Evolutionary conservation across 2,797 vertebrate species (phyloP).

Genomic region (Glyptemys insculpta): DNA sequence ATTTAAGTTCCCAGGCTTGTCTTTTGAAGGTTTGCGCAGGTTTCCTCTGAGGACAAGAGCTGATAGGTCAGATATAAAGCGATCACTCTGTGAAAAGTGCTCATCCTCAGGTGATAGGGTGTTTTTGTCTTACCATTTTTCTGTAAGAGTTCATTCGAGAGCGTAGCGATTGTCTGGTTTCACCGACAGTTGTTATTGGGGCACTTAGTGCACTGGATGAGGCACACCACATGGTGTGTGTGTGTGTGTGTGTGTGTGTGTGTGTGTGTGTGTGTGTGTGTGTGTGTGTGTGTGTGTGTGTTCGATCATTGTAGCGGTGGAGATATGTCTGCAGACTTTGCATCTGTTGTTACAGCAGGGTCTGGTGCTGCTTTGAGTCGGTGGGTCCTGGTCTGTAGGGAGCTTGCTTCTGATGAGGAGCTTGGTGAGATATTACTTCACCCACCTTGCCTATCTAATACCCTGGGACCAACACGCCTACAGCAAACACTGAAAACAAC

Average conservation of each 20-base stretch:
- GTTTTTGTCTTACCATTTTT: background rate
- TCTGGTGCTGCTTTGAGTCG: background rate
- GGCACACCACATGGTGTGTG: background rate
- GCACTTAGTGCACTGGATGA: background rate
- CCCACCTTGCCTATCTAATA: background rate
- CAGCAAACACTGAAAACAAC: background rate
- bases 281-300: background rate
- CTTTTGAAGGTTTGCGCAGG: background rate
- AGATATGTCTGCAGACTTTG: background rate
- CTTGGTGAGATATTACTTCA: background rate
- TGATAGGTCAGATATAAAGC: background rate
- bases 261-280: background rate
- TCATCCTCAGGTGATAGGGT: background rate
- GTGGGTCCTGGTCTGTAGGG: background rate
- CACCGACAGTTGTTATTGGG: background rate
- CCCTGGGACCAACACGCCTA: background rate
- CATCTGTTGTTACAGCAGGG: background rate
- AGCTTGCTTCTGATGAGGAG: background rate
- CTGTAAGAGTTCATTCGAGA: background rate
- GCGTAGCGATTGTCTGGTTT: background rate
- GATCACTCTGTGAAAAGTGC: background rate
- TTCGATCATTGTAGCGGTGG: background rate
- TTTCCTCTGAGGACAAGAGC: background rate
- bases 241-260: background rate
- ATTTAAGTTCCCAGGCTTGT: background rate